These are phyloP conservation scores for Colletes latitarsis DNA, from an alignment of 1,140 invertebrate genomes.

Conservation along the genomic window DNA sequence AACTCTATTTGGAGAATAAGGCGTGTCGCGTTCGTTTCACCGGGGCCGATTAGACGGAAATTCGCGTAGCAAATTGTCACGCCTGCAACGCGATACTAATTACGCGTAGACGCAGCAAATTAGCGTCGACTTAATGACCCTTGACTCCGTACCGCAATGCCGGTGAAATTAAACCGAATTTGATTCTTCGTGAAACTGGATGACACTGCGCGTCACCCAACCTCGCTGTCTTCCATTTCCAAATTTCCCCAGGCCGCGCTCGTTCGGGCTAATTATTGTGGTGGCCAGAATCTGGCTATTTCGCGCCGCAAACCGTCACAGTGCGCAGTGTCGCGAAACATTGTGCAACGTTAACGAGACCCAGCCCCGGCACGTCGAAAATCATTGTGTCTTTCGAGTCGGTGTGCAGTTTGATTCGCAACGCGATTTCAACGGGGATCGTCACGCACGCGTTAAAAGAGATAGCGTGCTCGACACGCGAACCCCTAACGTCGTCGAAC, in stretches of 20 bases:
- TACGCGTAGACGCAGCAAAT: not conserved
- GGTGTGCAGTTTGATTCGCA: conserved; percentile 51
- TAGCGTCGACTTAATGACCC: not conserved
- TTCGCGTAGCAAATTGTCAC: not conserved
- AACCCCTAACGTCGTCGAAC: conserved; percentile 62
- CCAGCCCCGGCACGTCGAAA: not conserved
- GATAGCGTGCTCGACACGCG: conserved; percentile 65
- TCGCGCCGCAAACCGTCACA: not conserved
- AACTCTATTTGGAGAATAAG: no score
- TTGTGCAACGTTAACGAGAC: not conserved
- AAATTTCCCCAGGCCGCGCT: not conserved
- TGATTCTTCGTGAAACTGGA: not conserved
- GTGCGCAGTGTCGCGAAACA: not conserved
- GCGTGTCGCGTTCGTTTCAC: no score
- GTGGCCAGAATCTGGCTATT: not conserved
- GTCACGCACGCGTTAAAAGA: conserved; percentile 69
- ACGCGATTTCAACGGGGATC: conserved; percentile 52
- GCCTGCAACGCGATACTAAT: not conserved
- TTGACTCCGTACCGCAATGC: not conserved
- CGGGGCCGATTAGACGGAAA: not conserved
- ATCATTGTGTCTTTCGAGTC: conserved; percentile 10
- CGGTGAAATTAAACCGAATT: not conserved
- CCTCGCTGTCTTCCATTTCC: not conserved
- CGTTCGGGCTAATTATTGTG: not conserved
- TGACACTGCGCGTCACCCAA: not conserved